Percentiles rank a stretch among this genome's conserved stretches.
phyloP scores from a whole-genome alignment of 2,888 invertebrate genomes.

The Yponomeuta evonymella region DNA sequence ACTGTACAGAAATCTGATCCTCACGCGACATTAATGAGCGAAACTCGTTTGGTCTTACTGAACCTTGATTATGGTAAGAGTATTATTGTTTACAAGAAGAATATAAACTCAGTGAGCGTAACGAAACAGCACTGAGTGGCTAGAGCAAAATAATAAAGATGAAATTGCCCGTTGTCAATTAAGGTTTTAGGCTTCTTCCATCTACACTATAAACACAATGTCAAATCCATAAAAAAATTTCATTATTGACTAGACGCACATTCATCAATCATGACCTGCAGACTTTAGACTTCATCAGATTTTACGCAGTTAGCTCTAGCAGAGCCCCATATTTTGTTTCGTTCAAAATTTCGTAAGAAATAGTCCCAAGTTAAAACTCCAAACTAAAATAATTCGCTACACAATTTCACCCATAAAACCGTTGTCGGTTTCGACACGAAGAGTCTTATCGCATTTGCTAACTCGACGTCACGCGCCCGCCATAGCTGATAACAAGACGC shows the following conservation, averaged over 20 bases:
- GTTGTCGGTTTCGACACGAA: not conserved
- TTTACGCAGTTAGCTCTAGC: not conserved
- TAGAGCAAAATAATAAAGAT: not conserved
- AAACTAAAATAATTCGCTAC: too few relatives aligned
- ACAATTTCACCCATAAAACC: not conserved
- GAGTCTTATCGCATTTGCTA: not conserved
- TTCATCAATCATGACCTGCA: conserved; percentile 15
- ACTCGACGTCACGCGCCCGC: not conserved
- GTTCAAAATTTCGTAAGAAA: too few relatives aligned
- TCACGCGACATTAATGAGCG: not conserved
- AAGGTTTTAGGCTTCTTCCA: not conserved
- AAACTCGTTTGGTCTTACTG: not conserved
- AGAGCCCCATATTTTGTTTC: too few relatives aligned
- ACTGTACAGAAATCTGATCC: not conserved
- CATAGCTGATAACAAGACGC: not conserved
- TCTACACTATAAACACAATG: conserved; percentile 45
- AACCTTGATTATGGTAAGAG: not conserved
- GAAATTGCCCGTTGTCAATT: not conserved
- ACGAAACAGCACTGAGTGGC: not conserved
- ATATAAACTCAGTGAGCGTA: not conserved
- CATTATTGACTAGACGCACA: conserved; percentile 15
- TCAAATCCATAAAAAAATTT: conserved; percentile 42
- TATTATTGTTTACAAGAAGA: not conserved
- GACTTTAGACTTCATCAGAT: conserved; percentile 10
- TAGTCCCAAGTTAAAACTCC: too few relatives aligned